A percentile compares a stretch with the other conserved stretches of the same genome.
Evolutionary conservation across 1,140 invertebrate genomes (phyloP).

Genomic region (Polyergus mexicanus): DNA sequence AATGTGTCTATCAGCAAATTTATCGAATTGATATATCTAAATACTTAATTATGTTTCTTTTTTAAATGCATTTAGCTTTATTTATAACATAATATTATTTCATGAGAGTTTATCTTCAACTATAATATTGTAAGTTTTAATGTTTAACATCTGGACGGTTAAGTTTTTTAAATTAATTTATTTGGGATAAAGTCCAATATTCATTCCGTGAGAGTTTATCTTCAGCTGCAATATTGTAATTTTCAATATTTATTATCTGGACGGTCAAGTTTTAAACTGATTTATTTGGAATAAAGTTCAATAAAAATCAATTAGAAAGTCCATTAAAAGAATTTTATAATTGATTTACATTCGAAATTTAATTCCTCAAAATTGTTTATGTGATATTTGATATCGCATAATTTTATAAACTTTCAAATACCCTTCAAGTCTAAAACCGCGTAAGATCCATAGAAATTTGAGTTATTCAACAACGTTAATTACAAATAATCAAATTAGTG

Average conservation of each 20-base stretch:
- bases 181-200: neutral
- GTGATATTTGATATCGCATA: neutral
- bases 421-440: too few species aligned
- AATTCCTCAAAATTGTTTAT: neutral
- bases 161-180: constrained; percentile 3
- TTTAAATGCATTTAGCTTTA: too few species aligned
- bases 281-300: neutral
- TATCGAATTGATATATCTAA: neutral
- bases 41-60: neutral
- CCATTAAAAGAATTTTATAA: neutral
- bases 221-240: neutral
- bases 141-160: neutral
- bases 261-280: neutral
- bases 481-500: constrained; percentile 48
- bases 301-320: neutral
- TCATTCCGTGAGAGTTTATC: neutral
- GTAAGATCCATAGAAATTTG: neutral
- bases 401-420: neutral
- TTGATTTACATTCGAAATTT: neutral
- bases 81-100: neutral
- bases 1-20: constrained; percentile 12
- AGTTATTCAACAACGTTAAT: constrained; percentile 46
- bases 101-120: neutral
- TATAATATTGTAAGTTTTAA: neutral
- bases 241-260: neutral